Evolutionary conservation across 2,888 invertebrate species (phyloP).

Genomic region (Julus scanicus): DNA sequence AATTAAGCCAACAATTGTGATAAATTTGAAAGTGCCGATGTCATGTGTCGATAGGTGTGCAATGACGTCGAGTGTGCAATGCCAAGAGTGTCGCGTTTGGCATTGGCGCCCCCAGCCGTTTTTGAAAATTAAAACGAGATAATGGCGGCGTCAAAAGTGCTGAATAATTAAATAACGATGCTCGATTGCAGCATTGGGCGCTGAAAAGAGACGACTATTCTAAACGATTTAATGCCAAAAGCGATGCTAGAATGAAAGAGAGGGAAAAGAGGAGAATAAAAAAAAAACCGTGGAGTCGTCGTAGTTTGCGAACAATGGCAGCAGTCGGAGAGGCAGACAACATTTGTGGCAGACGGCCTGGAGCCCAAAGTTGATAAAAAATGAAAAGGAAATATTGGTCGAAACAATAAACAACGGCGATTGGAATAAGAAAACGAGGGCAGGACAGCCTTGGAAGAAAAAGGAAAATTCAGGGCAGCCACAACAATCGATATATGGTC

Average conservation of each 20-base stretch:
- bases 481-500: neutral
- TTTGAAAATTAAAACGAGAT: neutral
- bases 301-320: neutral
- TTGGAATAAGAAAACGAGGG: neutral
- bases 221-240: conserved; percentile 40
- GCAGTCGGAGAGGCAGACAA: conserved; percentile 2
- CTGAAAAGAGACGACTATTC: neutral
- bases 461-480: neutral
- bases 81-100: neutral
- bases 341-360: conserved; percentile 43
- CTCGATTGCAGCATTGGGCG: conserved; percentile 17
- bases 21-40: neutral
- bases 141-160: conserved; percentile 32
- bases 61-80: neutral
- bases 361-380: conserved; percentile 17
- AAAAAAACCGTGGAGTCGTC: neutral
- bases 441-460: neutral
- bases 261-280: neutral
- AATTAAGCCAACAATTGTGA: neutral
- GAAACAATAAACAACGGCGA: conserved; percentile 22
- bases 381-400: conserved; percentile 42
- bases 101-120: neutral
- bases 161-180: conserved; percentile 24
- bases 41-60: neutral
- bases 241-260: neutral